These are phyloP conservation scores for Ispidina picta DNA, from an alignment of 2,797 vertebrate species.

Conservation along the genomic window DNA sequence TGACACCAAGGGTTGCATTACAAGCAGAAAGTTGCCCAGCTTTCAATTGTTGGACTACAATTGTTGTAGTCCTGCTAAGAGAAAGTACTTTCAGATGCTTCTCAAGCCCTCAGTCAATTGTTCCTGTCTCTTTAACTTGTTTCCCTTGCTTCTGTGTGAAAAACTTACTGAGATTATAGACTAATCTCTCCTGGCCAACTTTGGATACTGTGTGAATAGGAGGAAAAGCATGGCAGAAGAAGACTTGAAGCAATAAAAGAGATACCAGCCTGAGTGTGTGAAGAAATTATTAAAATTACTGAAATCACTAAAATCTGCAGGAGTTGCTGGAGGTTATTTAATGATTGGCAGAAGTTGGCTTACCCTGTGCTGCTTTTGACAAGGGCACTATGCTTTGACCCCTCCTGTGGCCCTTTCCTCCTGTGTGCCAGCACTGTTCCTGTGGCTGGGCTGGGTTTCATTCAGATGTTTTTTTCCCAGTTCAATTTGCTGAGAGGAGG, in stretches of 20 bases:
- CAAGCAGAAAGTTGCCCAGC: neutral
- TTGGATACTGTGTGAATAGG: neutral
- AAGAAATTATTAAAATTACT: neutral
- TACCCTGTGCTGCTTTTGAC: neutral
- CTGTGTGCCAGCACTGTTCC: neutral
- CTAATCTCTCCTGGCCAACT: neutral
- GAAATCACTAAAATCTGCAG: neutral
- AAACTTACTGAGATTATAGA: neutral
- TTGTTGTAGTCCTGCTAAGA: neutral
- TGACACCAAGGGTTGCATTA: neutral
- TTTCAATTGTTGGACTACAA: neutral
- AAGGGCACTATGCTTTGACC: neutral
- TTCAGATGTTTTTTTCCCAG: neutral
- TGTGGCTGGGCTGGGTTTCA: neutral
- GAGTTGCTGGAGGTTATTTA: neutral
- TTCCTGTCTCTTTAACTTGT: neutral
- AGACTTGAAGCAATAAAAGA: neutral
- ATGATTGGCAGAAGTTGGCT: neutral
- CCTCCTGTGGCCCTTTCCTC: accelerated
- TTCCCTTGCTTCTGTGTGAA: neutral
- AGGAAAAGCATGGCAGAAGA: neutral
- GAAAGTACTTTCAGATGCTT: neutral
- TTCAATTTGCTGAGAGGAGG: neutral
- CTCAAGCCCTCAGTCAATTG: neutral
- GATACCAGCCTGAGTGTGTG: neutral